Evolutionary conservation across 2,113 vertebrate species (phyloP), one percentile per base, ranked within the genome.

Genomic region (Electrona antarctica): DNA sequence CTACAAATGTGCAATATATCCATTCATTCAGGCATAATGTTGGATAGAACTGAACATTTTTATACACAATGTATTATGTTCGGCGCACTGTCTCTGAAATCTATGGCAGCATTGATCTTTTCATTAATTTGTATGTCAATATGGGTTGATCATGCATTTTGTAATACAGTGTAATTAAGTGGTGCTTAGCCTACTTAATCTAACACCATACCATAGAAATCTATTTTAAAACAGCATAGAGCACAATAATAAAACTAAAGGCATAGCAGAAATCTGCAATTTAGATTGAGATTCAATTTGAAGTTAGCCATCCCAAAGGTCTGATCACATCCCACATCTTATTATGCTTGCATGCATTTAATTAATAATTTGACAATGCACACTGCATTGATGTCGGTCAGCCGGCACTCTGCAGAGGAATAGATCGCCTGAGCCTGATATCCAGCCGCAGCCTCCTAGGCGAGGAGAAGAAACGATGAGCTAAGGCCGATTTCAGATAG

Each of bases 401-500:
- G 83, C 79, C 82, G 67, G 15, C 14, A 45, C 69, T 79, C 79
- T 81, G 80, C 69, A 13, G 84, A 72, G 78, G 59, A 89, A 91
- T 83, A 79, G 86, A 90, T 86, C 82, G 79, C 82, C 57, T 80
- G 69, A 73, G 82, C 69, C 80, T 84, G 83, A 88, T 88, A 76
- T 77, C 72, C 76, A 80, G 81, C 71, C 78, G 67, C 81, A 69
- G 84, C 71, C 60, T 79, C 60, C 81, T 56, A 82, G 33, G 73
- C 13, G 57, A 73, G 65, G 65, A 78, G 67, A 70, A 81, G 76
- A 87, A 89, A 86, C 72, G 86, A 88, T 88, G 88, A 86, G 86
- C 86, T 85, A 80, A 87, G 88, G 83, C 81, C 78, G 88, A 92
- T 89, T 92, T 82, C 83, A 86, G 85, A 89, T 87, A 80, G 74